Conservation (phyloP, 2,797 vertebrate genomes). For the Psittacula echo region DNA sequence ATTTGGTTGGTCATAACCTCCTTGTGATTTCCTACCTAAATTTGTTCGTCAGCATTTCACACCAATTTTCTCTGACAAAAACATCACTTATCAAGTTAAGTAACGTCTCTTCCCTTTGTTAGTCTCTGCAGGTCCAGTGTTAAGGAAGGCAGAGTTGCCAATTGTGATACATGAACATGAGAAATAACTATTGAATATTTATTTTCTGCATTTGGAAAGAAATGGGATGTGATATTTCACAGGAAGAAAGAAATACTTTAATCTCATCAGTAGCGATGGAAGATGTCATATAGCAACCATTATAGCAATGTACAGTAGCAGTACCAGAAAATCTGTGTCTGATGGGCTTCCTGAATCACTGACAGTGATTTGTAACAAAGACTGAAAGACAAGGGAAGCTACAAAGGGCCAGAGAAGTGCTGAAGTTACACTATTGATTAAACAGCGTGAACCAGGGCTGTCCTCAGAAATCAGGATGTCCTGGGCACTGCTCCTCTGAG, state of each 20-base stretch:
- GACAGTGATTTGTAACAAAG: not conserved
- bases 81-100: not conserved
- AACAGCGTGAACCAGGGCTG: not conserved
- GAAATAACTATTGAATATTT: not conserved
- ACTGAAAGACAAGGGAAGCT: not conserved
- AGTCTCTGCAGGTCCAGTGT: not conserved
- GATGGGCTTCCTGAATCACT: not conserved
- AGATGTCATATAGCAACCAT: not conserved
- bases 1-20: not conserved
- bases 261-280: not conserved
- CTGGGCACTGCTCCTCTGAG: not conserved
- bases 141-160: not conserved
- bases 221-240: not conserved
- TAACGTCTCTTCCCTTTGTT: not conserved
- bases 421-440: not conserved
- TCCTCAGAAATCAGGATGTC: not conserved
- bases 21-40: not conserved
- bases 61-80: not conserved
- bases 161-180: not conserved
- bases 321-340: not conserved
- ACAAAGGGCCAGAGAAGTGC: not conserved
- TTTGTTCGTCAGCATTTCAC: not conserved
- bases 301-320: not conserved
- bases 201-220: not conserved
- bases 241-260: not conserved